Conservation (phyloP, 2,113 vertebrate genomes). For the Phoxinus phoxinus region DNA sequence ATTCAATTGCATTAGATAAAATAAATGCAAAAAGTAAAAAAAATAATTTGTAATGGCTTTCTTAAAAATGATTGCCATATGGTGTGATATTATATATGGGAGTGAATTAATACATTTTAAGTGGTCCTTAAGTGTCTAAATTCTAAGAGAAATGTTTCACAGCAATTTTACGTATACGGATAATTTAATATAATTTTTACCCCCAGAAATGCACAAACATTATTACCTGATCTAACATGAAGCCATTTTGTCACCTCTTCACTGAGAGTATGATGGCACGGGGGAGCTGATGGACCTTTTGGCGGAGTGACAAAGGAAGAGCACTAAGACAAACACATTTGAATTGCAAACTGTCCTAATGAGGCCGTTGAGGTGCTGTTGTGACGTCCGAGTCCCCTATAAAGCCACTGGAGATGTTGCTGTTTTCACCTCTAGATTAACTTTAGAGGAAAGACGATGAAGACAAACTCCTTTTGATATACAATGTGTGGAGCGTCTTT, state of each 20-base stretch:
- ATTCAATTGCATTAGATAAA: too few relatives aligned
- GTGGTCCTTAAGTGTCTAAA: too few relatives aligned
- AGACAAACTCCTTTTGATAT: constrained; percentile 34
- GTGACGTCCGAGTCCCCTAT: neutral
- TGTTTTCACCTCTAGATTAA: constrained; percentile 3
- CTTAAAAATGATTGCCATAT: too few relatives aligned
- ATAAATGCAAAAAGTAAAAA: too few relatives aligned
- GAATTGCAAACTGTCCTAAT: constrained; percentile 6
- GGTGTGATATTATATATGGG: too few relatives aligned
- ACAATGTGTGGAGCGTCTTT: constrained; percentile 10
- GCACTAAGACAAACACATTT: neutral
- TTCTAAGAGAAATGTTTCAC: too few relatives aligned
- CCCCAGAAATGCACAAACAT: neutral
- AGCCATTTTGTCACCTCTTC: neutral
- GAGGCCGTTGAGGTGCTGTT: constrained; percentile 14
- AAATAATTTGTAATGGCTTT: too few relatives aligned
- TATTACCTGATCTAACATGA: neutral
- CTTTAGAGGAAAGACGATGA: neutral
- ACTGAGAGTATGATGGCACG: neutral
- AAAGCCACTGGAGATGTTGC: neutral
- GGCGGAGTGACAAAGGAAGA: neutral
- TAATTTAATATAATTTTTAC: neutral
- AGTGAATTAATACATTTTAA: too few relatives aligned
- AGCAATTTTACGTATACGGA: neutral
- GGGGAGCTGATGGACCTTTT: neutral